These are phyloP conservation scores for Lasioglossum villosulum DNA, from an alignment of 2,888 invertebrate genomes.

Conservation along the genomic window DNA sequence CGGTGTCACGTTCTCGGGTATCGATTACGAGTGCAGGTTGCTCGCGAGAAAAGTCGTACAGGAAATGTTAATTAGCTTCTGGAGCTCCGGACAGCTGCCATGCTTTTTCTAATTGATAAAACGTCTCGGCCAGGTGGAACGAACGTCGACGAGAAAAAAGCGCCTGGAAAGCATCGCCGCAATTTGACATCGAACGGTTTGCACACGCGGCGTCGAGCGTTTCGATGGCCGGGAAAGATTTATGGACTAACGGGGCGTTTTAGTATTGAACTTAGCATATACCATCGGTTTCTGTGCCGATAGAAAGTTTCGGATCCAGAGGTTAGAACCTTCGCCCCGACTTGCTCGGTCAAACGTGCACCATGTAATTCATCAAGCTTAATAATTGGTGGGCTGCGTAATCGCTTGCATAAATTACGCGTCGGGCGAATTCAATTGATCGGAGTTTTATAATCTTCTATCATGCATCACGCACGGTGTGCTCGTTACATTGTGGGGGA, in stretches of 20 bases:
- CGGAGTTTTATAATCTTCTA: slow-evolving; percentile 20
- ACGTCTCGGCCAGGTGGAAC: neutral
- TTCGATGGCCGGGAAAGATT: slow-evolving; percentile 52
- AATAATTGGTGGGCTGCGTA: slow-evolving; percentile 52
- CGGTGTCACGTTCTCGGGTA: neutral
- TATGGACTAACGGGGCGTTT: slow-evolving; percentile 52
- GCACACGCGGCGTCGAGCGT: slow-evolving; percentile 36
- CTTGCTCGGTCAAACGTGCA: slow-evolving; percentile 46
- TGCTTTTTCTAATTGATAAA: slow-evolving; percentile 37
- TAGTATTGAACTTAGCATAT: slow-evolving; percentile 46
- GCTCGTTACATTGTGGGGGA: neutral
- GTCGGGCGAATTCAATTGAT: slow-evolving; percentile 46
- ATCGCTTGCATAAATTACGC: slow-evolving; percentile 56
- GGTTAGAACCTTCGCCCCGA: slow-evolving; percentile 51
- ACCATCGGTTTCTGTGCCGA: slow-evolving; percentile 35
- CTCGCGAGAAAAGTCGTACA: slow-evolving; percentile 16
- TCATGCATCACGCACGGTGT: slow-evolving; percentile 3
- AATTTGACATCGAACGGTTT: slow-evolving; percentile 54
- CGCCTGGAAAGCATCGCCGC: slow-evolving; percentile 17
- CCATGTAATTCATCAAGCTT: slow-evolving; percentile 44
- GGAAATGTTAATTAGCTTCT: slow-evolving; percentile 45
- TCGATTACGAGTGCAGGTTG: neutral
- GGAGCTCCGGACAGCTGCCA: slow-evolving; percentile 11
- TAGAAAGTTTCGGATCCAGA: slow-evolving; percentile 53
- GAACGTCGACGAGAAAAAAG: neutral